These are phyloP conservation scores for Tympanuchus pallidicinctus DNA, from an alignment of 2,113 vertebrate species.

Conservation along the genomic window DNA sequence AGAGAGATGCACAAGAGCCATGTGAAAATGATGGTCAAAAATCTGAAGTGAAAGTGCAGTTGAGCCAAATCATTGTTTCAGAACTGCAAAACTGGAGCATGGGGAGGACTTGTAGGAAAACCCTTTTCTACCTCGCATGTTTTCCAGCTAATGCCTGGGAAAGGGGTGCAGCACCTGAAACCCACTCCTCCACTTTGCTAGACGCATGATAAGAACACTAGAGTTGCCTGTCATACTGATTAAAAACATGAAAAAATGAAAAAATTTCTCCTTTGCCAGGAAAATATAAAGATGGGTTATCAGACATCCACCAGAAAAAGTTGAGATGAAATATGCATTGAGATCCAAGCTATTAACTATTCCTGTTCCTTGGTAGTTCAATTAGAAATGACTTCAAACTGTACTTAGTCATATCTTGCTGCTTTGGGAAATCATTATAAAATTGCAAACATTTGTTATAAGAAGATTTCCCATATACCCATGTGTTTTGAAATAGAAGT, in stretches of 20 bases:
- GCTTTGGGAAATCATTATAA: background rate
- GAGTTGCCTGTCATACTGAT: background rate
- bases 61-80: background rate
- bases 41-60: background rate
- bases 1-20: background rate
- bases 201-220: background rate
- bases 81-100: background rate
- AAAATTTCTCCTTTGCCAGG: background rate
- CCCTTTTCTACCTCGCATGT: background rate
- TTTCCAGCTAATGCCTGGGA: background rate
- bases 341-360: background rate
- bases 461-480: background rate
- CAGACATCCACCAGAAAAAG: background rate
- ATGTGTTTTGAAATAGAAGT: slow-evolving; percentile 13
- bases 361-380: background rate
- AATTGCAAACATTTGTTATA: background rate
- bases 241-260: background rate
- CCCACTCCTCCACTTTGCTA: background rate
- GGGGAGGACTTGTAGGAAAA: background rate
- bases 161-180: background rate
- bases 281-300: background rate
- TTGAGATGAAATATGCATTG: background rate
- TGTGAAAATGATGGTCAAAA: background rate
- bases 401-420: background rate
- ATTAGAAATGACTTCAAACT: background rate